These are phyloP conservation scores for Aporrectodea caliginosa DNA, from an alignment of 1,140 invertebrate genomes.

Conservation along the genomic window DNA sequence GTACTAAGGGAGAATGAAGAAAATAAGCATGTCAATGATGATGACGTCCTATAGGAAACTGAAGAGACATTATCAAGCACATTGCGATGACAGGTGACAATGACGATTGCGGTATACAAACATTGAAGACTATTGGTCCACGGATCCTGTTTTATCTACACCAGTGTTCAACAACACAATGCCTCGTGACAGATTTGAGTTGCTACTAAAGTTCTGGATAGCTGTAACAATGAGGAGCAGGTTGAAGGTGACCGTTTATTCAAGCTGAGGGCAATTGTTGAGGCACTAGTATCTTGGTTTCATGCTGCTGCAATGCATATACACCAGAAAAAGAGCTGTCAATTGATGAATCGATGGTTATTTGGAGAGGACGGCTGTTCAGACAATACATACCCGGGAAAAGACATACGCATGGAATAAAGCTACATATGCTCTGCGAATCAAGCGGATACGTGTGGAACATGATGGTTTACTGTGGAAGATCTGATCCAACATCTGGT, in stretches of 20 bases:
- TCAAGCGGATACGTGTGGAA: slow-evolving; percentile 7
- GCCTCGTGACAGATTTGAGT: slow-evolving; percentile 13
- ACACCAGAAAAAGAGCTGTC: neutral
- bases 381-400: slow-evolving; percentile 19
- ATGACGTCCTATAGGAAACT: too few relatives aligned
- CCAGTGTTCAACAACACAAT: neutral
- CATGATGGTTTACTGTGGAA: neutral
- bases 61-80: too few relatives aligned
- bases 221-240: slow-evolving; percentile 4
- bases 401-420: slow-evolving; percentile 20
- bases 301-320: neutral
- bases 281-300: neutral
- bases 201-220: slow-evolving; percentile 17
- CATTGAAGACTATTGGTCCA: neutral
- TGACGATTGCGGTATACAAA: too few relatives aligned
- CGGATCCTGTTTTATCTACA: neutral
- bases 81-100: too few relatives aligned
- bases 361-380: slow-evolving; percentile 18
- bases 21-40: too few relatives aligned
- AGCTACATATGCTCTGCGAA: slow-evolving; percentile 16
- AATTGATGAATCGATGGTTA: slow-evolving; percentile 22
- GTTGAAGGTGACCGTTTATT: neutral
- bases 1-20: too few relatives aligned
- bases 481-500: neutral
- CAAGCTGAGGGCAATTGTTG: neutral